Evolutionary conservation across 2,888 invertebrate species (phyloP).

Genomic region (Polietes domitor): DNA sequence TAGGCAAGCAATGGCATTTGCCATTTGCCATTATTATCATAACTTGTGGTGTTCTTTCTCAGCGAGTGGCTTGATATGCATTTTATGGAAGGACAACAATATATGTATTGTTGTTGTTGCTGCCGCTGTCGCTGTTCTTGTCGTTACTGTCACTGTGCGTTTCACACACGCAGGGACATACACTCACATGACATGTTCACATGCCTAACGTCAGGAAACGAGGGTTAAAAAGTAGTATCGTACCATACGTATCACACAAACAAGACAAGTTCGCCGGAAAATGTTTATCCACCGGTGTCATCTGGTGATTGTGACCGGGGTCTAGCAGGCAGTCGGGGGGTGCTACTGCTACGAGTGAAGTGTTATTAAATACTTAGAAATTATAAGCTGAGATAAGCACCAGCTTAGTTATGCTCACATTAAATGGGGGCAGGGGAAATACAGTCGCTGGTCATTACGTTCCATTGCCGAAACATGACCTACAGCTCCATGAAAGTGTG

Average conservation of each 20-base stretch:
- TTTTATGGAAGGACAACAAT: not conserved
- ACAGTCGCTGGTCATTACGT: conserved; percentile 3
- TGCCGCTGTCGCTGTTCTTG: not conserved
- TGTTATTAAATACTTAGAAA: conserved; percentile 33
- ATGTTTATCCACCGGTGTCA: not conserved
- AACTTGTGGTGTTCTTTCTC: not conserved
- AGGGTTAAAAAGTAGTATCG: not conserved
- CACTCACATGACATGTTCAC: not conserved
- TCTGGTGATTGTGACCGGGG: not conserved
- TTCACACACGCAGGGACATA: not conserved
- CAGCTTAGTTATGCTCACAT: conserved; percentile 24
- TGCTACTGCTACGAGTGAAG: not conserved
- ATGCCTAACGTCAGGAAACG: not conserved
- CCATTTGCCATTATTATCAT: conserved; percentile 6
- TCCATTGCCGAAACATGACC: too few species aligned
- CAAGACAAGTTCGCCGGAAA: not conserved
- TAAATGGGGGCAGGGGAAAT: not conserved
- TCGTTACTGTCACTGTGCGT: not conserved
- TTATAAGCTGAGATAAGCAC: conserved; percentile 31
- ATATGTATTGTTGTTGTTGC: not conserved
- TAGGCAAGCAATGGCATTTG: conserved; percentile 12
- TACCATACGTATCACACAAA: conserved; percentile 9
- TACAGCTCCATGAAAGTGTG: too few species aligned
- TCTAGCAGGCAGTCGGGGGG: not conserved
- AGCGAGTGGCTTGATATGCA: conserved; percentile 3